A percentile compares a stretch with the other conserved stretches of the same genome.
Conservation (phyloP, 2,113 vertebrate genomes). For the Ammodytes marinus region DNA sequence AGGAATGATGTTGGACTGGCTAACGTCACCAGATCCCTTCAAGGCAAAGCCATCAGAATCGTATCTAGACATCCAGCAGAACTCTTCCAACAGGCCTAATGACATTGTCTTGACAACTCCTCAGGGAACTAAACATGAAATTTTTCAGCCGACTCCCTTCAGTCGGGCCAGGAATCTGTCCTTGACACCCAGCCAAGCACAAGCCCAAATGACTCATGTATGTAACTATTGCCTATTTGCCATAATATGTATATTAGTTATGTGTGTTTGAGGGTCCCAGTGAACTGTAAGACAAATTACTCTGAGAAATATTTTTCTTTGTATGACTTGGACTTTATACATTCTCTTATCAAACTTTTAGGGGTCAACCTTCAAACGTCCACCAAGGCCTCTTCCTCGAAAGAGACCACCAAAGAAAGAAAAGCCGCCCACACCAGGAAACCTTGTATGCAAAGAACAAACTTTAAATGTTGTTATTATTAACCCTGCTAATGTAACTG, state of each 20-base stretch:
- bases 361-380: constrained; percentile 62
- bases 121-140: constrained; percentile 35
- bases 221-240: constrained; percentile 3
- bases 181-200: not conserved
- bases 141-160: constrained; percentile 62
- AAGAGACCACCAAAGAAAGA: constrained; percentile 29
- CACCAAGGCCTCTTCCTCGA: constrained; percentile 72
- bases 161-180: constrained; percentile 32
- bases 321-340: fast-evolving
- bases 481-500: not conserved
- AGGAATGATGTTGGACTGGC: not conserved
- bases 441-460: constrained; percentile 28
- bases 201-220: constrained; percentile 46
- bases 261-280: not conserved
- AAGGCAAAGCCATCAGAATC: not conserved
- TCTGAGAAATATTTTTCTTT: not conserved
- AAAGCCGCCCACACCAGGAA: constrained; percentile 11
- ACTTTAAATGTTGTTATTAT: not conserved
- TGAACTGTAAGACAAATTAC: not conserved
- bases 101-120: constrained; percentile 53
- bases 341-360: constrained; percentile 1
- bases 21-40: not conserved
- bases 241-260: not conserved
- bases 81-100: not conserved
- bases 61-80: not conserved